Evolutionary conservation across 2,113 vertebrate species (phyloP).

Genomic region (Neotoma lepida): DNA sequence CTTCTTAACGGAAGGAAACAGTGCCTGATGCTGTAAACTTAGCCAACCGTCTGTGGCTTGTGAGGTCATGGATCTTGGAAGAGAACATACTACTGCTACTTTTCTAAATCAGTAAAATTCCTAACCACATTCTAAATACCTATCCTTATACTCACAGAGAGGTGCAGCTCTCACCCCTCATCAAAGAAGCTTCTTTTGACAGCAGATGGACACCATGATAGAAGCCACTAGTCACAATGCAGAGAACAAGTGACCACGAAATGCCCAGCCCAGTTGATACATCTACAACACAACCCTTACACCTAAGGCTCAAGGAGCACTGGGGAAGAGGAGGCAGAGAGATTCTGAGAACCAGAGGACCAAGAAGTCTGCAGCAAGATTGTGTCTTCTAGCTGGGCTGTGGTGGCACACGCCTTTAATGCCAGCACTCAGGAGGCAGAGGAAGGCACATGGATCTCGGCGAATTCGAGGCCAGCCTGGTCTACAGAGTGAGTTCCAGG

Average conservation of each 20-base stretch:
- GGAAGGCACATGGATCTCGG: no score
- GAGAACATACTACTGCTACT: neutral
- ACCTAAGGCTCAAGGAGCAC: neutral
- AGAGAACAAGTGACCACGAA: neutral
- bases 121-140: neutral
- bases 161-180: neutral
- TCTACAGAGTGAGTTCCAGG: no score
- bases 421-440: no score
- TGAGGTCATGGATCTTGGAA: neutral
- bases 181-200: neutral
- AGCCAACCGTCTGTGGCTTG: neutral
- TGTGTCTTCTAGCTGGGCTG: neutral
- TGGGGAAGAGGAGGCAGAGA: neutral
- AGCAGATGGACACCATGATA: neutral
- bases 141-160: neutral
- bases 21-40: neutral
- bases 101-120: neutral
- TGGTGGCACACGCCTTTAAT: no score
- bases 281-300: neutral
- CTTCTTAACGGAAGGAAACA: neutral
- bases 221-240: neutral
- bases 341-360: neutral
- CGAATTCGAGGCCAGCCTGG: no score
- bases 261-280: neutral
- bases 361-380: neutral